Conservation (phyloP, 2,888 invertebrate species). For the Neoaliturus tenellus region DNA sequence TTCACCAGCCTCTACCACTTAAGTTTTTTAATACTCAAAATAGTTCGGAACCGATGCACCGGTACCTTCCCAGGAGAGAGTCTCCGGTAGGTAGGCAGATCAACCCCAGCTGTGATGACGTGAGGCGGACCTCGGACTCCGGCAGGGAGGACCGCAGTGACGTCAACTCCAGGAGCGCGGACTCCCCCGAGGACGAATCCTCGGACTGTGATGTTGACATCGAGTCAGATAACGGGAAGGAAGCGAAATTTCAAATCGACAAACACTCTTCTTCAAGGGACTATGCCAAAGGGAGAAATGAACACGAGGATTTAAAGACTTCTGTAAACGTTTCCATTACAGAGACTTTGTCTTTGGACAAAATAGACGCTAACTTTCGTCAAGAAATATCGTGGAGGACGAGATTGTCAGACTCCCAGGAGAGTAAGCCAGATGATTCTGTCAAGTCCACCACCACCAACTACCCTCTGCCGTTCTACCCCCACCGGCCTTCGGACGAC, state of each 20-base stretch:
- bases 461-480: conserved; percentile 6
- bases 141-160: neutral
- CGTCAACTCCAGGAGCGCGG: neutral
- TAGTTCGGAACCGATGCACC: neutral
- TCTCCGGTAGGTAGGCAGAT: too few relatives aligned
- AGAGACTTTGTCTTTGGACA: neutral
- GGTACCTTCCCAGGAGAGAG: neutral
- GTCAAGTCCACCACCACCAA: neutral
- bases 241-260: neutral
- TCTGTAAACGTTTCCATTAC: neutral
- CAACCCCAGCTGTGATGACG: neutral
- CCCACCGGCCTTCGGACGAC: conserved; percentile 38
- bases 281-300: conserved; percentile 45
- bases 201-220: neutral
- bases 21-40: neutral
- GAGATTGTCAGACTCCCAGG: neutral
- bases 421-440: neutral
- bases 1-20: neutral
- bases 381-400: conserved; percentile 11
- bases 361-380: neutral
- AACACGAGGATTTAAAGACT: conserved; percentile 18
- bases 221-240: neutral
- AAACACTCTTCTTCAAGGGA: neutral
- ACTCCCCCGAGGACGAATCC: neutral
- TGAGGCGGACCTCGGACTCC: too few relatives aligned